Percentiles rank a stretch among this genome's conserved stretches.
These are phyloP conservation scores for Philereme vetulata DNA, from an alignment of 2,888 invertebrate genomes.

Conservation along the genomic window DNA sequence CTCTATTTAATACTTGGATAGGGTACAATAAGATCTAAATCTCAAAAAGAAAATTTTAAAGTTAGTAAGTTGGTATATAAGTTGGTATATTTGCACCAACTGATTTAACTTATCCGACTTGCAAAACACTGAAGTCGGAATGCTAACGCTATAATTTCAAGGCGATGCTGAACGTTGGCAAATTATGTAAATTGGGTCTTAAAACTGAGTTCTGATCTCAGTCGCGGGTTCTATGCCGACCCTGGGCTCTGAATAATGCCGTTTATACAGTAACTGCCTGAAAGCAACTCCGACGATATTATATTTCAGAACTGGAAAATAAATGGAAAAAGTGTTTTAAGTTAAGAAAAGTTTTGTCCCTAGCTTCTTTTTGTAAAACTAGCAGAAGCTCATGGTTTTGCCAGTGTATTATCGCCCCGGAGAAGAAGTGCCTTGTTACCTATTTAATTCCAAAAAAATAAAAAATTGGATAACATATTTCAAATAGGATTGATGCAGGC, in stretches of 20 bases:
- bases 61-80: background rate
- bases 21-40: too few species aligned
- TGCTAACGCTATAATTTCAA: conserved; percentile 30
- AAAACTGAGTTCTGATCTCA: conserved; percentile 37
- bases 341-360: too few species aligned
- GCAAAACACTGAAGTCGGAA: conserved; percentile 22
- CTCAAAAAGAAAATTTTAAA: too few species aligned
- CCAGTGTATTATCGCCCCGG: too few species aligned
- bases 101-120: conserved; percentile 10
- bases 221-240: conserved; percentile 28
- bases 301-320: conserved; percentile 25
- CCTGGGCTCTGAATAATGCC: conserved; percentile 33
- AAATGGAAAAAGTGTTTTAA: too few species aligned
- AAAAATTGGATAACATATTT: too few species aligned
- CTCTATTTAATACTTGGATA: too few species aligned
- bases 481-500: too few species aligned
- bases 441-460: too few species aligned
- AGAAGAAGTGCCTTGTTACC: too few species aligned
- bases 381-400: too few species aligned
- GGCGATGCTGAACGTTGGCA: conserved; percentile 21
- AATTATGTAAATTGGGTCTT: conserved; percentile 48
- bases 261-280: conserved; percentile 28
- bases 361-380: too few species aligned
- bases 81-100: background rate
- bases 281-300: conserved; percentile 32